Conservation (phyloP, 2,888 invertebrate species). For the Andrena fulva region DNA sequence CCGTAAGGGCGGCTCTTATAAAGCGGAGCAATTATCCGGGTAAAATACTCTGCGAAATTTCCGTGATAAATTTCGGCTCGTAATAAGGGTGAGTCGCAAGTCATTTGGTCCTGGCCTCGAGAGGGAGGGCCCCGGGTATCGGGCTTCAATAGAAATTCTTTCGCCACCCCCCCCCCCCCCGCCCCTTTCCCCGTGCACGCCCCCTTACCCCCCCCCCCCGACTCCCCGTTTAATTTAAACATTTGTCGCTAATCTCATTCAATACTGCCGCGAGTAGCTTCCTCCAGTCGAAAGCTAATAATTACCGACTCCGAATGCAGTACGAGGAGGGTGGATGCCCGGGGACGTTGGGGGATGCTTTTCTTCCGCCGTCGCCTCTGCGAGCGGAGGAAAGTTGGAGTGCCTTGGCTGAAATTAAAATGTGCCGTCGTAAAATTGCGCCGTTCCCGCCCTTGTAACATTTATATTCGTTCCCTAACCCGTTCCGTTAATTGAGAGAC, state of each 20-base stretch:
- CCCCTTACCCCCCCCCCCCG: neutral
- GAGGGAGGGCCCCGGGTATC: slow-evolving; percentile 65
- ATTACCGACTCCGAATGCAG: slow-evolving; percentile 59
- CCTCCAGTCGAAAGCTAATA: slow-evolving; percentile 66
- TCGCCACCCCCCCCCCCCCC: slow-evolving; percentile 54
- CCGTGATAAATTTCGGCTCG: slow-evolving; percentile 80
- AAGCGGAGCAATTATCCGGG: slow-evolving; percentile 79
- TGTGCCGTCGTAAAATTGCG: slow-evolving; percentile 5
- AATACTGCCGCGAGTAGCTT: slow-evolving; percentile 35
- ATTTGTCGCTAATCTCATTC: slow-evolving; percentile 71
- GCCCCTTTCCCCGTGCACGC: slow-evolving; percentile 27
- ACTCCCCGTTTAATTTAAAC: slow-evolving; percentile 68
- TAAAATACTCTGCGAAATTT: slow-evolving; percentile 81
- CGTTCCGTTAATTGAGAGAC: neutral
- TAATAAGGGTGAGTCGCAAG: slow-evolving; percentile 83
- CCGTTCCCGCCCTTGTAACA: neutral
- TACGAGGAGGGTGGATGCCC: slow-evolving; percentile 6
- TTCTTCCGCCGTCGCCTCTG: slow-evolving; percentile 5
- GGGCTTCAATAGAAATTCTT: slow-evolving; percentile 79
- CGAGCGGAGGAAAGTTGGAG: neutral
- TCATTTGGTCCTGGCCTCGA: slow-evolving; percentile 76
- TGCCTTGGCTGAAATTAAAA: slow-evolving; percentile 28
- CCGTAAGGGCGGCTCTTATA: slow-evolving; percentile 74
- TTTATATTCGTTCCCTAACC: neutral
- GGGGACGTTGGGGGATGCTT: slow-evolving; percentile 24